phyloP scores from a whole-genome alignment of 2,888 invertebrate genomes.

The Pristionchus mayeri region DNA sequence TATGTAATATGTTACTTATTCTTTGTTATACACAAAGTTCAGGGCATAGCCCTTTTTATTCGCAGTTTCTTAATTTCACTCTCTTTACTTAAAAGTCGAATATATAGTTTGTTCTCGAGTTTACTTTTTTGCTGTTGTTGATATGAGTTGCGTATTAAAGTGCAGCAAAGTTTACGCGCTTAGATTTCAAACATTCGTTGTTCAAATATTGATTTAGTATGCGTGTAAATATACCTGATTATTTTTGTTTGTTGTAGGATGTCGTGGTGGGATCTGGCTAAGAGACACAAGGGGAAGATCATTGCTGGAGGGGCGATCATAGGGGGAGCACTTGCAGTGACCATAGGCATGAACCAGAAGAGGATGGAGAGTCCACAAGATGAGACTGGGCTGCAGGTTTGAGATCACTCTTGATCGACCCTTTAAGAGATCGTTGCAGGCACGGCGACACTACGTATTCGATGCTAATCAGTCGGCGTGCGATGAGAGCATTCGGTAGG shows the following conservation, averaged over 20 bases:
- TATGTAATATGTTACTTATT: too few species aligned
- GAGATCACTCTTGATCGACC: neutral
- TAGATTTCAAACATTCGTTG: too few species aligned
- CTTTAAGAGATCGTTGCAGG: conserved; percentile 53
- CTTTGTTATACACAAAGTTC: neutral
- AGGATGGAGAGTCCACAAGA: conserved; percentile 25
- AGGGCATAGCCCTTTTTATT: neutral
- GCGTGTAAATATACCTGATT: too few species aligned
- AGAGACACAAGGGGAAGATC: conserved; percentile 61
- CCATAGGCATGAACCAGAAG: neutral
- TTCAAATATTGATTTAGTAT: too few species aligned
- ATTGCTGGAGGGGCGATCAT: conserved; percentile 45
- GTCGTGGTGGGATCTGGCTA: conserved; percentile 66
- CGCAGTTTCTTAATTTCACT: too few species aligned
- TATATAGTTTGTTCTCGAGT: too few species aligned
- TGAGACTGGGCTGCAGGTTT: conserved; percentile 15
- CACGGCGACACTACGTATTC: conserved; percentile 66
- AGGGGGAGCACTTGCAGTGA: conserved; percentile 46
- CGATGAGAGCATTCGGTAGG: conserved; percentile 62
- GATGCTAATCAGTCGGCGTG: conserved; percentile 67
- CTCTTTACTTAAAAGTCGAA: too few species aligned
- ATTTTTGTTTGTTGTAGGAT: conserved; percentile 51
- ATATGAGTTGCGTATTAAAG: too few species aligned
- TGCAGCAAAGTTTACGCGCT: too few species aligned
- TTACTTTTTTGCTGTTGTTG: too few species aligned